These are phyloP conservation scores for Fringilla coelebs DNA, from an alignment of 2,797 vertebrate genomes.

Conservation along the genomic window DNA sequence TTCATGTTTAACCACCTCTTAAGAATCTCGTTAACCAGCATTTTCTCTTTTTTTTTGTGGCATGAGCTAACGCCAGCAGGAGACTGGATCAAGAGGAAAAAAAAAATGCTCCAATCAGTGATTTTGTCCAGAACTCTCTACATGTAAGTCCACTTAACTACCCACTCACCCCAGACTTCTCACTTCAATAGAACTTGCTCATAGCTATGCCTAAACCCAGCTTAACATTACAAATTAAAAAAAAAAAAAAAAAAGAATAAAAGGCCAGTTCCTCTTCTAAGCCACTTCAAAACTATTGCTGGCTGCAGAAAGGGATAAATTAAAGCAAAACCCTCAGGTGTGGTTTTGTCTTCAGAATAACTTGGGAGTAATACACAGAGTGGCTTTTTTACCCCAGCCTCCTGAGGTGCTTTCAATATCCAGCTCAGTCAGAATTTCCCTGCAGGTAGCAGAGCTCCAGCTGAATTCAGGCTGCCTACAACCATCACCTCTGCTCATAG, in stretches of 20 bases:
- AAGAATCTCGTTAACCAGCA: background rate
- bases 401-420: slow-evolving; percentile 9
- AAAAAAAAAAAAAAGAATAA: background rate
- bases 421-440: background rate
- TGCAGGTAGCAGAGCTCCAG: background rate
- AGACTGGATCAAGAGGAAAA: background rate
- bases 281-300: background rate
- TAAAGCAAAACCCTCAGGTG: background rate
- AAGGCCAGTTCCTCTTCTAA: background rate
- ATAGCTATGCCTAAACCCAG: background rate
- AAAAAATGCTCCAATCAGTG: background rate
- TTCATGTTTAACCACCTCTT: background rate
- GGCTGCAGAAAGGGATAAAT: background rate
- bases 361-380: background rate
- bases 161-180: background rate
- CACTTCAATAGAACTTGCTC: background rate
- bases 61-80: background rate
- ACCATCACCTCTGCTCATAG: background rate
- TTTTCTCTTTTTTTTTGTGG: background rate
- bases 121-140: background rate
- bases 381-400: background rate
- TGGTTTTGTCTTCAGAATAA: background rate
- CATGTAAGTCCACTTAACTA: background rate
- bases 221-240: background rate
- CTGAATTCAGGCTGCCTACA: background rate